Base-by-base conservation (phyloP, 2,888 invertebrate species). In the Ptilodon capucinus region DNA sequence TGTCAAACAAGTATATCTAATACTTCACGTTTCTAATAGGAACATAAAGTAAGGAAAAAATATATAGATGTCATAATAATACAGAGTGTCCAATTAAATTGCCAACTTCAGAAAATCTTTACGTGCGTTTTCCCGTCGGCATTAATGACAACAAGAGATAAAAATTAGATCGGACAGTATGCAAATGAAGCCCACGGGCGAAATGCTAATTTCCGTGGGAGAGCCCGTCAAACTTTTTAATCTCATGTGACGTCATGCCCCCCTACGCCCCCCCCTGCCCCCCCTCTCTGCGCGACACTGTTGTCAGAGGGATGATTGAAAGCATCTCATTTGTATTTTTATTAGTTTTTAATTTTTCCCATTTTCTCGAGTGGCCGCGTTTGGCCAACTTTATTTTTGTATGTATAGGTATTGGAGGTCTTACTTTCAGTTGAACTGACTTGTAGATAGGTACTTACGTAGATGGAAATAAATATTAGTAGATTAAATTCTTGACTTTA, bases 121-220 rank as follows among this genome's bases (percentile, higher is more conserved):
- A 59, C 42, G 45, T 55, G 23, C 43, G 6, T 45, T 60, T 48
- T 65, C 69, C 64, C 64, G 44, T 28, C 36, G 54, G 68, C 51
- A 56, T 60, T 63, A 68, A 69, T 64, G 68, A 71, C 58, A 73
- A 77, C 70, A 76, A 79, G 71, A 75, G 67, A 66, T 60, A 74
- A 76, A 81, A 83, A 83, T 79, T 71, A 76, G 75, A 71, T 68
- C 66, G 74, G 74, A 60, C 78, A 68, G 71, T 75, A 89, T 90
- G 89, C 80, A 87, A 90, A 90, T 88, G 75, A 76, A 67, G 64
- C 72, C 66, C 76, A 76, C 75, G 74, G 81, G 76, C 71, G 73
- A 87, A 89, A 91, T 90, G 90, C 86, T 88, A 90, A 91, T 90
- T 89, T 88, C 78, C 90, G 90, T 89, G 90, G 84, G 90, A 90